Percentiles rank a stretch among this genome's conserved stretches.
Conservation (phyloP, 2,888 invertebrate genomes). For the Brenthis daphne region DNA sequence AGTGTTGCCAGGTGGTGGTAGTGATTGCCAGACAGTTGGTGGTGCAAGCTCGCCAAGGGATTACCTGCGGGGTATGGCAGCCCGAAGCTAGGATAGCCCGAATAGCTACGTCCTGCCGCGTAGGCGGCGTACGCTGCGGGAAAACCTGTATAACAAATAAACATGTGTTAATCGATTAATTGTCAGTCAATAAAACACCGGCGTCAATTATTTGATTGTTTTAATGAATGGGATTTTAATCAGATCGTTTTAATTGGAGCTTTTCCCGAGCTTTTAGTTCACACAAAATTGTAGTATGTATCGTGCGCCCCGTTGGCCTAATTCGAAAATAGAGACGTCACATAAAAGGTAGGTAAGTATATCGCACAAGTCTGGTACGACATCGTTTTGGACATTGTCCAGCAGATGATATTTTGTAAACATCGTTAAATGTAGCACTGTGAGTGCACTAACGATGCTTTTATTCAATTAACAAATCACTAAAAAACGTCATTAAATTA, state of each 20-base stretch:
- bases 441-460: conserved; percentile 61
- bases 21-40: conserved; percentile 84
- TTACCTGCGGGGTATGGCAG: conserved; percentile 99
- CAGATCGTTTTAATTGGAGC: conserved; percentile 45
- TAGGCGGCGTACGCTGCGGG: conserved; percentile 98
- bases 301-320: conserved; percentile 64
- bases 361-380: conserved; percentile 61
- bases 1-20: conserved; percentile 84
- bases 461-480: conserved; percentile 49
- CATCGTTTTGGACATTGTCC: conserved; percentile 76
- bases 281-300: conserved; percentile 56
- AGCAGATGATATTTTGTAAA: conserved; percentile 71
- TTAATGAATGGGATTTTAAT: conserved; percentile 43
- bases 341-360: conserved; percentile 67
- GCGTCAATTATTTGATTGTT: conserved; percentile 61
- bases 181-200: conserved; percentile 25
- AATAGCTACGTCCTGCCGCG: conserved; percentile 97
- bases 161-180: conserved; percentile 49
- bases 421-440: conserved; percentile 68
- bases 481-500: conserved; percentile 47
- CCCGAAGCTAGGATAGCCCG: conserved; percentile 98
- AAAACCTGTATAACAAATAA: conserved; percentile 88
- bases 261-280: conserved; percentile 52
- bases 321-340: conserved; percentile 71
- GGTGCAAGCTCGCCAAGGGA: conserved; percentile 90